phyloP scores from a whole-genome alignment of 2,113 vertebrate species.

The Phyllostomus discolor region DNA sequence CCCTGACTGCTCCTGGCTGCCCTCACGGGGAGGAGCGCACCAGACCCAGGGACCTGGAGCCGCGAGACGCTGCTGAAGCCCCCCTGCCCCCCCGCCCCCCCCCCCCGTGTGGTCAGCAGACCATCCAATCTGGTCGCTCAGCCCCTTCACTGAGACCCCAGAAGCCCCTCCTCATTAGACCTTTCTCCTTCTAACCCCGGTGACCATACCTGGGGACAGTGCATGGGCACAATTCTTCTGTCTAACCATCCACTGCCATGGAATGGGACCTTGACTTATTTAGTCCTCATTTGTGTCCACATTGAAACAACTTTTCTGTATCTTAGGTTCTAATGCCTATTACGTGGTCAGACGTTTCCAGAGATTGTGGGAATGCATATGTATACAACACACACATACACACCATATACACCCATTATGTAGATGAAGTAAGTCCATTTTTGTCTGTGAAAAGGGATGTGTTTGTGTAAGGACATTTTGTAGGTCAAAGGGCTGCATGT shows the following conservation, averaged over 20 bases:
- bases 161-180: slow-evolving; percentile 32
- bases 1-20: slow-evolving; percentile 49
- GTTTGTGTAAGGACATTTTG: not conserved
- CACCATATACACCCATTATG: not conserved
- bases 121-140: slow-evolving; percentile 78
- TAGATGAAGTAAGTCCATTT: not conserved
- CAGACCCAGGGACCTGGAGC: slow-evolving; percentile 30
- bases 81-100: not conserved
- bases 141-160: slow-evolving; percentile 27
- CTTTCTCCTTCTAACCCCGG: not conserved
- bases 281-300: slow-evolving; percentile 41
- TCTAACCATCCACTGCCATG: not conserved
- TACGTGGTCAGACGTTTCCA: not conserved
- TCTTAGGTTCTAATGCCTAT: slow-evolving; percentile 36
- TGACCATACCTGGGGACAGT: not conserved
- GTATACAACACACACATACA: not conserved
- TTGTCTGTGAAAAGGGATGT: not conserved
- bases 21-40: not conserved
- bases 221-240: not conserved
- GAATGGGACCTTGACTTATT: slow-evolving; percentile 22
- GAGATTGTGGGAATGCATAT: not conserved
- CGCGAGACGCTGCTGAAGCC: slow-evolving; percentile 68
- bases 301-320: slow-evolving; percentile 1
- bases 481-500: not conserved
- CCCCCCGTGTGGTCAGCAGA: slow-evolving; percentile 72